Conservation (phyloP, 2,888 invertebrate species). For the Acronicta psi region DNA sequence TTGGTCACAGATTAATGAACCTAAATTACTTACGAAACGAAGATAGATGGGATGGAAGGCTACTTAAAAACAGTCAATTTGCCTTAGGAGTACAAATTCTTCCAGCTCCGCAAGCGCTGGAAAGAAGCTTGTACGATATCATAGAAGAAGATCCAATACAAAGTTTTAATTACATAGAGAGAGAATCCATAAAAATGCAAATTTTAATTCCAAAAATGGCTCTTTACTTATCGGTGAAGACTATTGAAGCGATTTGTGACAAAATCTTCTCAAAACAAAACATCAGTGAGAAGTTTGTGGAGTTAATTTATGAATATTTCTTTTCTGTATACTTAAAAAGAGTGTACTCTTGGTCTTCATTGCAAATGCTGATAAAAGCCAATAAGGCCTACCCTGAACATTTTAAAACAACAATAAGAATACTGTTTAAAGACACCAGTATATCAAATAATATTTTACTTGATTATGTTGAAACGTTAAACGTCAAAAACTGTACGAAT, state of each 20-base stretch:
- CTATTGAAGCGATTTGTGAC: constrained; percentile 24
- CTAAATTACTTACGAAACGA: constrained; percentile 29
- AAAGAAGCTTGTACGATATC: constrained; percentile 17
- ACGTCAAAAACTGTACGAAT: constrained; percentile 9
- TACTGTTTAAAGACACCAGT: constrained; percentile 11
- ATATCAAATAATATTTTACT: constrained; percentile 21
- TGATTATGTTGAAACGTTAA: constrained; percentile 32
- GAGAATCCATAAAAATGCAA: constrained; percentile 8
- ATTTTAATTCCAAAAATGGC: constrained; percentile 26
- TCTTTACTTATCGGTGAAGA: constrained; percentile 9
- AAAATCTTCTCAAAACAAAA: constrained; percentile 22
- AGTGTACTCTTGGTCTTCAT: constrained; percentile 34
- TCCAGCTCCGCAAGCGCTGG: background rate
- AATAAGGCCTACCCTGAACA: constrained; percentile 27
- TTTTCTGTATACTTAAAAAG: constrained; percentile 21
- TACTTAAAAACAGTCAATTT: background rate
- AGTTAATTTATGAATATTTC: constrained; percentile 26
- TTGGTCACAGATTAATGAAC: constrained; percentile 27
- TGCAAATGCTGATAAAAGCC: constrained; percentile 39
- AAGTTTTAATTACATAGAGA: constrained; percentile 22
- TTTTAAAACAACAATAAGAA: constrained; percentile 11
- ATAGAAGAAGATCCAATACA: constrained; percentile 35
- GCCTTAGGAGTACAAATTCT: background rate
- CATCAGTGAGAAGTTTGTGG: constrained; percentile 20
- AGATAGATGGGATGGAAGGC: constrained; percentile 5